A percentile compares a stretch with the other conserved stretches of the same genome.
These are phyloP conservation scores for Aspidapion aeneum DNA, from an alignment of 2,888 invertebrate species.

Conservation along the genomic window DNA sequence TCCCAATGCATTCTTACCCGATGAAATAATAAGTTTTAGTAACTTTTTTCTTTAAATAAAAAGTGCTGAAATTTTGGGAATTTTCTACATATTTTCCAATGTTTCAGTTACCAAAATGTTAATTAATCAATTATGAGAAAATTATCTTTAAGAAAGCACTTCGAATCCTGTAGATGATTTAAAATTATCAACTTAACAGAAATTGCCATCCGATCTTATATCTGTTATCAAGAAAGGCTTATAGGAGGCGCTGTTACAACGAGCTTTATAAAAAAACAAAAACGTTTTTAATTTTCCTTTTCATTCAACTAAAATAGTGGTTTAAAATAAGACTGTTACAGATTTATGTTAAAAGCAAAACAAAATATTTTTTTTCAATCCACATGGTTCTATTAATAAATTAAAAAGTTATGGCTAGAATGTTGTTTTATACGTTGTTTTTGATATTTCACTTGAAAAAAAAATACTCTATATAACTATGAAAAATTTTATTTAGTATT, in stretches of 20 bases:
- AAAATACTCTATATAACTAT: too few species aligned
- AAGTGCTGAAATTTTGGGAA: slow-evolving; percentile 45
- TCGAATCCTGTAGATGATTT: slow-evolving; percentile 44
- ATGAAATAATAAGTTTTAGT: too few species aligned
- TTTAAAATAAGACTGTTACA: neutral
- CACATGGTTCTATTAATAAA: too few species aligned
- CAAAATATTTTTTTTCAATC: too few species aligned
- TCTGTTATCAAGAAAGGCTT: slow-evolving; percentile 31
- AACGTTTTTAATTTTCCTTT: neutral
- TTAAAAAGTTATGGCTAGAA: too few species aligned
- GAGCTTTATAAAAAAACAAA: neutral
- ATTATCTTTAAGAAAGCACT: slow-evolving; percentile 50
- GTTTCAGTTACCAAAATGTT: slow-evolving; percentile 51
- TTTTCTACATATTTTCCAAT: slow-evolving; percentile 47
- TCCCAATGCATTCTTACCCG: too few species aligned
- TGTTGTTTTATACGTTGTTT: too few species aligned
- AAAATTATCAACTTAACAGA: slow-evolving; percentile 43
- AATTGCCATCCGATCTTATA: slow-evolving; percentile 41
- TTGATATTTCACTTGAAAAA: too few species aligned
- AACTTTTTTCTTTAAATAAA: too few species aligned
- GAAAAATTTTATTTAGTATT: too few species aligned
- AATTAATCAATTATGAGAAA: slow-evolving; percentile 48
- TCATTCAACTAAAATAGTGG: neutral
- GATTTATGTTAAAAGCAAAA: neutral
- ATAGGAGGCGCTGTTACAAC: neutral